phyloP scores from a whole-genome alignment of 2,888 invertebrate genomes.

The Oligia fasciuncula region DNA sequence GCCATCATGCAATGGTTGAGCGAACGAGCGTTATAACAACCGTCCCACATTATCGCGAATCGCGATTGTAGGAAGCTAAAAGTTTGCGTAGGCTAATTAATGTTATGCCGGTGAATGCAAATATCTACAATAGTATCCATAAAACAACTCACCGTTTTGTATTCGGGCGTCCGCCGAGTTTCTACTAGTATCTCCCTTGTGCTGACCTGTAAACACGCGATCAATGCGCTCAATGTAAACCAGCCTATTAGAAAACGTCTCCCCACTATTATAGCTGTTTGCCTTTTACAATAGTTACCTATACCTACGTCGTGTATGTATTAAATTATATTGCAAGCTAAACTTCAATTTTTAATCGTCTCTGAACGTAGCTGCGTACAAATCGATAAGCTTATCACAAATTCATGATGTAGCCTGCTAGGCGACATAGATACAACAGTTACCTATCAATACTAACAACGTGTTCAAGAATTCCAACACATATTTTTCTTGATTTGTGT shows the following conservation, averaged over 20 bases:
- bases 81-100: constrained; percentile 57
- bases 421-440: constrained; percentile 51
- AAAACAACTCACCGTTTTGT: constrained; percentile 86
- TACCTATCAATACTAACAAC: constrained; percentile 38
- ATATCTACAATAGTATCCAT: constrained; percentile 65
- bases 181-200: constrained; percentile 88
- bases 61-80: constrained; percentile 51
- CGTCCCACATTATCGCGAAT: constrained; percentile 53
- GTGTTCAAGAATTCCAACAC: constrained; percentile 36
- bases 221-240: constrained; percentile 85
- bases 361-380: constrained; percentile 57
- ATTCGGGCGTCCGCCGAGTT: constrained; percentile 87
- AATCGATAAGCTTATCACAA: constrained; percentile 65
- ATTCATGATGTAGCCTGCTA: constrained; percentile 52
- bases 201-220: constrained; percentile 89
- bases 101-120: constrained; percentile 47
- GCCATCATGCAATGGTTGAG: constrained; percentile 81
- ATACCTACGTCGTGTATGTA: constrained; percentile 47
- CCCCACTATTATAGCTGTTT: constrained; percentile 72
- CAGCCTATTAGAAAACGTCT: constrained; percentile 78
- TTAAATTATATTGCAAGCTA: constrained; percentile 54
- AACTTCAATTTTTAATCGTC: constrained; percentile 48
- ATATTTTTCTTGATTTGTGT: constrained; percentile 53
- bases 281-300: constrained; percentile 69
- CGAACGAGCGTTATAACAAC: constrained; percentile 70